phyloP scores from a whole-genome alignment of 2,113 vertebrate genomes.

The Synodontis membranacea region DNA sequence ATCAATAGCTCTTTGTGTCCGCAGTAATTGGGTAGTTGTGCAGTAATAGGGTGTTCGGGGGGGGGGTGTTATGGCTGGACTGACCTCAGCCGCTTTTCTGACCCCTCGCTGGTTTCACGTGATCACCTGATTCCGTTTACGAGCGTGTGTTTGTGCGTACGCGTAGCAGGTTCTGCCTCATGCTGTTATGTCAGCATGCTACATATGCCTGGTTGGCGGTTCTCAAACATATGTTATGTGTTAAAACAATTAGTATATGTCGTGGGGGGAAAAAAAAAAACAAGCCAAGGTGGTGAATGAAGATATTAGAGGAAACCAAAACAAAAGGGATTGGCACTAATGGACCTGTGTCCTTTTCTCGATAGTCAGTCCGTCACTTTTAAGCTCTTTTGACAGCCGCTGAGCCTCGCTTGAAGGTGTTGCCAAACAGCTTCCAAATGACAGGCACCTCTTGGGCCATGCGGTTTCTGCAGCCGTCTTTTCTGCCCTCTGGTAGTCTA shows the following conservation, averaged over 20 bases:
- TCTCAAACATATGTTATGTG: background rate
- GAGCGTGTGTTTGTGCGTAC: background rate
- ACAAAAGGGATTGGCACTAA: background rate
- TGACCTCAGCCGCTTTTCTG: slow-evolving; percentile 44
- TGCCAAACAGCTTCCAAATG: slow-evolving; percentile 49
- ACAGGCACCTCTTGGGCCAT: slow-evolving; percentile 56
- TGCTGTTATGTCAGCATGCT: background rate
- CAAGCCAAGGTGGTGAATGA: background rate
- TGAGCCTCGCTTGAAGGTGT: background rate
- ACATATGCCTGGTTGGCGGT: background rate
- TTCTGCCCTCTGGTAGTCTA: slow-evolving; percentile 49
- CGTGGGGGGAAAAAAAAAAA: background rate
- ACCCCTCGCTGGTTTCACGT: slow-evolving; percentile 40
- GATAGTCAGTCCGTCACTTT: background rate
- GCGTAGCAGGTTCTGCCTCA: background rate
- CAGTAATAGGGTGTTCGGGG: no score
- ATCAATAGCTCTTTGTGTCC: slow-evolving; percentile 50
- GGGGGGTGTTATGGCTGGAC: slow-evolving; percentile 41
- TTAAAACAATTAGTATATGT: slow-evolving; percentile 8
- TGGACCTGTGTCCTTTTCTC: background rate
- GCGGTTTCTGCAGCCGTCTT: slow-evolving; percentile 58
- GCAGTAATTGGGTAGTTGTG: slow-evolving; percentile 41
- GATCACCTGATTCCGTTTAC: slow-evolving; percentile 50
- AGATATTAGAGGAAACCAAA: background rate
- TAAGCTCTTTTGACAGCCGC: background rate